Evolutionary conservation across 2,888 invertebrate species (phyloP), one percentile per base, ranked within the genome.

Genomic region (Allygus modestus): DNA sequence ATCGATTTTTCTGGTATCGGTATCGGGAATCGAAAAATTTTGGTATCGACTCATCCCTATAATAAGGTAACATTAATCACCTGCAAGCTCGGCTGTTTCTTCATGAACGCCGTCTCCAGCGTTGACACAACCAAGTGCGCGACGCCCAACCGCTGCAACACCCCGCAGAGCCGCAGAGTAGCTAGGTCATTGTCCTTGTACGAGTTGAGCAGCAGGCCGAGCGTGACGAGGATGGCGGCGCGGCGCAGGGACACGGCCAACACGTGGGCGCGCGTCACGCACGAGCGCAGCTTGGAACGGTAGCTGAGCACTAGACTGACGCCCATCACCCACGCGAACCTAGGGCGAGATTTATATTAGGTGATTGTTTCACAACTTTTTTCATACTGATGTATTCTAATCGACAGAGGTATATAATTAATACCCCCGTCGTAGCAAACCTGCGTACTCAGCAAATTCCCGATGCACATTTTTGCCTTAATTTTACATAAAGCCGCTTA

Each of bases 291-390:
- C 82, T 95, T 92, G 0, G 94, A 94, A 87, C 94, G 93, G 31
- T 96, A 92, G 0, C 96, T 95, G 85, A 96, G 92, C 0, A 94
- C 94, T 86, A 96, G 91, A 0, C 96, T 94, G 85, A 96, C 92
- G 0, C 97, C 97, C 96, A 97, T 97, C n/a, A 97, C 93, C 94
- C 96, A 97, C 33, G 96, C 93, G 90, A 97, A 97, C 94, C 94
- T 94, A 15, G 12, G 4, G 37, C 1, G 9, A 83, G 84, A 73
- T 75, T 51, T 17, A 79, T 41, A 41, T 9, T 9, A 41, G 5
- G 41, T 12, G 12, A 41, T 12, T 41, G 41, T 41, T 41, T 12
- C 5, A 41, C 41, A 41, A 12, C 41, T 9, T 5, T 41, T 41
- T 41, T 12, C 41, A 41, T 41, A 41, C 12, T 41, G n/a, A n/a